Evolutionary conservation across 1,140 invertebrate genomes (phyloP).

Genomic region (Homalodisca vitripennis): DNA sequence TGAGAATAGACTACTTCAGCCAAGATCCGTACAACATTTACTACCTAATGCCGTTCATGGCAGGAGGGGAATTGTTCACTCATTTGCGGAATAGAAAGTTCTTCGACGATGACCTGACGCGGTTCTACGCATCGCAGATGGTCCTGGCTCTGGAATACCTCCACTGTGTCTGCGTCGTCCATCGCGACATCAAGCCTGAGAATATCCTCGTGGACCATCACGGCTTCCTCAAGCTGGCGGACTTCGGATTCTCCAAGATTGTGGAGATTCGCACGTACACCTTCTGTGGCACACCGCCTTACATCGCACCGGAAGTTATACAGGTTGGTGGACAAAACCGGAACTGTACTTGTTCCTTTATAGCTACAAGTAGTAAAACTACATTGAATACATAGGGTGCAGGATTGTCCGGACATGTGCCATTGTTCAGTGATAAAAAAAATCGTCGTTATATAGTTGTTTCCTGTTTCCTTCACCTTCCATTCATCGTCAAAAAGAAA

Average conservation of each 20-base stretch:
- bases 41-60: conserved; percentile 77
- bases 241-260: conserved; percentile 42
- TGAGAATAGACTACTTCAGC: conserved; percentile 79
- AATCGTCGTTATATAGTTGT: too few species aligned
- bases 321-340: too few species aligned
- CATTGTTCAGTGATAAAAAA: too few species aligned
- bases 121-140: conserved; percentile 94
- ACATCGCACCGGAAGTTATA: conserved; percentile 94
- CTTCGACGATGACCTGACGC: conserved; percentile 76
- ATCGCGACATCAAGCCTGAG: conserved; percentile 95
- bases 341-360: too few species aligned
- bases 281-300: conserved; percentile 94
- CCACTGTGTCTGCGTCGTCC: conserved; percentile 86
- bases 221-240: conserved; percentile 62
- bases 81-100: conserved; percentile 68
- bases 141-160: conserved; percentile 91
- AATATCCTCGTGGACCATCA: conserved; percentile 84
- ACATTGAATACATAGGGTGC: too few species aligned
- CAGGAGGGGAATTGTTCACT: conserved; percentile 82
- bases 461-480: too few species aligned
- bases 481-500: too few species aligned
- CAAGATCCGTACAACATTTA: conserved; percentile 88
- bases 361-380: too few species aligned
- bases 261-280: conserved; percentile 70
- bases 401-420: too few species aligned